Evolutionary conservation across 2,888 invertebrate species (phyloP), one percentile per base, ranked within the genome.

Genomic region (Oegoconia quadripuncta): DNA sequence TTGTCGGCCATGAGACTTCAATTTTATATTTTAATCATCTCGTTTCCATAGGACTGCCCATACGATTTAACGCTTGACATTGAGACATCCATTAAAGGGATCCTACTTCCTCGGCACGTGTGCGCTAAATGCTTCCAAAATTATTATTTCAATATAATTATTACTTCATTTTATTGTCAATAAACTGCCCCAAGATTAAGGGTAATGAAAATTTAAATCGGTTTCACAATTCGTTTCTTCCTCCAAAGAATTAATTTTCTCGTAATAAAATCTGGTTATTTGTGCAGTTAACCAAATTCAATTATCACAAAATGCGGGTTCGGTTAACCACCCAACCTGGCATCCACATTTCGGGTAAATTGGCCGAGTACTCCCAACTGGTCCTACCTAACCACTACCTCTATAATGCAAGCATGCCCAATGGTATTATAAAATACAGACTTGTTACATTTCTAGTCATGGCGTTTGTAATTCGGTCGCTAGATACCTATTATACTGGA

Each of bases 261-360:
- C 44, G 64, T 48, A 50, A 69, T 75, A 75, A 77, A 73, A 61
- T 34, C 17, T 37, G 40, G 48, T 56, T 52, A 58, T n/a, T 48
- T 45, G 55, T 59, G 62, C 56, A 58, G 60, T 71, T 71, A 68
- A 69, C 64, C 32, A 64, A 72, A 74, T 68, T 70, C 67, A 75
- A 77, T 75, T 74, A 41, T 14, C 5, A 11, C 12, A 12, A 26
- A 26, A 9, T 3, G 12, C 26, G 3, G 5, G 11, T 12, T 3
- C 26, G n/a, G 22, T 22, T 3, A 9, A 22, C 8, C 22, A 9
- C 22, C 9, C 3, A 18, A 18, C n/a, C n/a, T n/a, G n/a, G n/a
- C n/a, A n/a, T n/a, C n/a, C n/a, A n/a, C n/a, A n/a, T n/a, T n/a
- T n/a, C n/a, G n/a, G n/a, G n/a, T n/a, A n/a, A n/a, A n/a, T n/a